Evolutionary conservation across 1,140 invertebrate species (phyloP), one percentile per base, ranked within the genome.

Genomic region (Cotesia vestalis): DNA sequence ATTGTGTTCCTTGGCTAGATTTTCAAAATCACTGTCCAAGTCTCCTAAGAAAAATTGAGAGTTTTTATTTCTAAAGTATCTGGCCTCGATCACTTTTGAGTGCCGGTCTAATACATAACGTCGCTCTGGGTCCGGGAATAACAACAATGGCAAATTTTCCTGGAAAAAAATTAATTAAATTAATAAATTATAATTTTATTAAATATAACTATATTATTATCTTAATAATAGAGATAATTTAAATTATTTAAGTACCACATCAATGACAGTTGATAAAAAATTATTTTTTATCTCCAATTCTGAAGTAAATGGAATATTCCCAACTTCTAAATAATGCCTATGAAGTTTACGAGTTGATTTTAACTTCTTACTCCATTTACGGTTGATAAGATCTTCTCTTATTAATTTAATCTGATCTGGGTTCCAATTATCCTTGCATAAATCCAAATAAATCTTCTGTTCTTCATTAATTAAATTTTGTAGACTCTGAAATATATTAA

Each of bases 11-110:
- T 83, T 66, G n/a, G 84, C 78, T 11, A 87, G 75, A 35, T 76
- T 74, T 59, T 83, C 75, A 75, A 86, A 86, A 77, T 84, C 83
- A 64, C 11, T 12, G 79, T 88, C 87, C 63, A 83, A 71, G 74
- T 81, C 86, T 36, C 86, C 85, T 78, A 76, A 69, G 66, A 74
- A 74, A 67, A 72, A 4, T 5, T 12, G 12, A 6, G 35, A 14
- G 8, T 62, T 35, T 8, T 11, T 20, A 46, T 17, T 20, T 20
- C 3, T 27, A 40, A 77, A 76, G 74, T 69, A 66, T 51, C 55
- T 66, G 4, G 46, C 34, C 14, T 69, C 67, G 74, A 73, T 40
- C 5, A 62, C 64, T 9, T 12, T 3, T 35, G 36, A 38, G 12
- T 59, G 67, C 8, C 59, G 5, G 2, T 27, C 0, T n/a, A 81